Percentiles rank a stretch among this genome's conserved stretches.
These are phyloP conservation scores for Pristionchus pacificus DNA, from an alignment of 1,140 invertebrate genomes.

Conservation along the genomic window DNA sequence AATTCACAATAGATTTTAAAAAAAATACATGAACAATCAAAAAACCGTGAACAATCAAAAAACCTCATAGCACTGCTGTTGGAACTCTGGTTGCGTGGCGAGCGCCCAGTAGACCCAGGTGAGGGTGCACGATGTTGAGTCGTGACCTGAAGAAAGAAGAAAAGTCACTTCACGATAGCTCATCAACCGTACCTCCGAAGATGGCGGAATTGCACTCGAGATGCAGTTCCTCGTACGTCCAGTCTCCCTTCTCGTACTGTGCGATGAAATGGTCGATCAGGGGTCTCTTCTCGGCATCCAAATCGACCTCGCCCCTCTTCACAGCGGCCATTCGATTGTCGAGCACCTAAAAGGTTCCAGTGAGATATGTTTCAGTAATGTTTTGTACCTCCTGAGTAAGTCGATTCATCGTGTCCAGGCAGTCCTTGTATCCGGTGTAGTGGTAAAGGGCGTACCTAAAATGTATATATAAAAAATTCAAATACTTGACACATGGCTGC, in stretches of 20 bases:
- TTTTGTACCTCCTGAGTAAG: background rate
- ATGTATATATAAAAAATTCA: no score
- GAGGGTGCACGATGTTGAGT: conserved; percentile 68
- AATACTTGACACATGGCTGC: no score
- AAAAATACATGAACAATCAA: conserved; percentile 43
- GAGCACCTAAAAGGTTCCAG: background rate
- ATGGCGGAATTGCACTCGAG: background rate
- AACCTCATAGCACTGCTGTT: conserved; percentile 75
- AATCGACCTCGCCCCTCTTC: background rate
- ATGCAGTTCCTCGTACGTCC: background rate
- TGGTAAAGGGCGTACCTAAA: background rate
- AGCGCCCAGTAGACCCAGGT: conserved; percentile 63
- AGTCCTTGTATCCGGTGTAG: background rate
- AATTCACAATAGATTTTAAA: conserved; percentile 59
- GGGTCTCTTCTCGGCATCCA: background rate
- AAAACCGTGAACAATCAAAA: conserved; percentile 71
- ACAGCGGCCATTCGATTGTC: background rate
- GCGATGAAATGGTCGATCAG: no score
- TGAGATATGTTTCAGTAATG: background rate
- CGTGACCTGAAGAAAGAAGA: background rate
- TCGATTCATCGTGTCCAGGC: background rate
- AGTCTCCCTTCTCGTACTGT: background rate
- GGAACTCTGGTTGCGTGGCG: conserved; percentile 60
- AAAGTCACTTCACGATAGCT: no score
- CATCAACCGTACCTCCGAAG: no score